Evolutionary conservation across 2,113 vertebrate species (phyloP), one percentile per base, ranked within the genome.

Genomic region (Leuciscus idus): DNA sequence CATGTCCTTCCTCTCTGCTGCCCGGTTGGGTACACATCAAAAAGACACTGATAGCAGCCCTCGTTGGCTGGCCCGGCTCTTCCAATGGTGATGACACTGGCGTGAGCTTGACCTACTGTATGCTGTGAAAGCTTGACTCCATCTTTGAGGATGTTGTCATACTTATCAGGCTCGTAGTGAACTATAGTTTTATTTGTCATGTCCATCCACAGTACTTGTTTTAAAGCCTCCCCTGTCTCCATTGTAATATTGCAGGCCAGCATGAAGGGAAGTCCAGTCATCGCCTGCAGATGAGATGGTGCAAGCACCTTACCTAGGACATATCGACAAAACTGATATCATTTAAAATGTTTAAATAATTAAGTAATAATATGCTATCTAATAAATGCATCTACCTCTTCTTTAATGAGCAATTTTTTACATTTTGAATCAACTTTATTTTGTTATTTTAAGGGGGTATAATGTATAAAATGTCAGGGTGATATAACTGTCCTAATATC

Each of bases 1-100:
- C 95, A 95, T 0, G 91, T 94, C 59, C 7, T 80, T 72, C 89
- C 94, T 28, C 91, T 57, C 64, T 94, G 91, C 0, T 11, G 1
- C 7, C 94, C 95, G 0, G 1, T 21, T 6, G 95, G 94, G 62
- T 78, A 95, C 4, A 95, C 84, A 0, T 96, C 91, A 81, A 96
- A 96, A 33, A 92, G 1, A 90, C 95, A 96, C 12, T 36, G 85
- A 91, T 93, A 95, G 89, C 95, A 96, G 72, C 95, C 95, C 36
- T 90, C 92, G 13, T 94, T 91, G 0, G 84, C 89, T 0, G 84
- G 26, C 59, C 2, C 72, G 62, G 91, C 89, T 39, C 2, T 89
- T 6, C 26, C 75, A 89, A 96, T 91, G 90, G 85, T 91, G 89
- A 96, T 93, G 87, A 78, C 55, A 79, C 93, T 95, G 88, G 76